phyloP scores from a whole-genome alignment of 92 coral and sea anemone species.

The Heliopora coerulea region DNA sequence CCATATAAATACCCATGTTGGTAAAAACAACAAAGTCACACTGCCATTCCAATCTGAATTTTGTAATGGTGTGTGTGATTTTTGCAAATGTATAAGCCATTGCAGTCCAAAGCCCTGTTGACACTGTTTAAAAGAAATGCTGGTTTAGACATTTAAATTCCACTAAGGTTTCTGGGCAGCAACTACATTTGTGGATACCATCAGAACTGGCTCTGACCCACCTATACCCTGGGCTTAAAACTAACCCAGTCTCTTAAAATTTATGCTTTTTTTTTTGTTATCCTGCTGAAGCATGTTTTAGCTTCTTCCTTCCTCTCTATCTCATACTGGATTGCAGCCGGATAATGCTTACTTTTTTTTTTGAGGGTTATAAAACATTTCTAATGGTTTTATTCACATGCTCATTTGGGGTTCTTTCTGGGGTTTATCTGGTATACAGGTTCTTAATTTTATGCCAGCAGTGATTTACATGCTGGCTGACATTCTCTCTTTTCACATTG shows the following conservation, averaged over 20 bases:
- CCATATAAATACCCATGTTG: no score
- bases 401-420: slow-evolving; percentile 52
- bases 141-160: no score
- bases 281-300: slow-evolving; percentile 38
- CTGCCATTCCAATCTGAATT: no score
- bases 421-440: slow-evolving; percentile 62
- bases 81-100: no score
- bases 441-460: slow-evolving; percentile 53
- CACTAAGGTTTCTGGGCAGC: no score
- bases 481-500: slow-evolving; percentile 25
- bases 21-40: no score
- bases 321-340: slow-evolving; percentile 55
- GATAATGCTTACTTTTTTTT: slow-evolving; percentile 7
- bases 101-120: no score
- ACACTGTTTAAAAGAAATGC: no score
- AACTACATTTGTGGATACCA: no score
- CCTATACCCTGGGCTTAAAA: slow-evolving; percentile 48
- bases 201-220: no score
- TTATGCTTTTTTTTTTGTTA: slow-evolving; percentile 45
- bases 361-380: slow-evolving; percentile 26
- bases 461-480: slow-evolving; percentile 59
- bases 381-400: slow-evolving; percentile 52
- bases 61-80: no score
- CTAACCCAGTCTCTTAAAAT: slow-evolving; percentile 55
- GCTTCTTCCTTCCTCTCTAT: slow-evolving; percentile 53